Percentiles rank a stretch among this genome's conserved stretches.
Evolutionary conservation across 64 coral and sea anemone genomes (phyloP).

Genomic region (Pachyseris speciosa): DNA sequence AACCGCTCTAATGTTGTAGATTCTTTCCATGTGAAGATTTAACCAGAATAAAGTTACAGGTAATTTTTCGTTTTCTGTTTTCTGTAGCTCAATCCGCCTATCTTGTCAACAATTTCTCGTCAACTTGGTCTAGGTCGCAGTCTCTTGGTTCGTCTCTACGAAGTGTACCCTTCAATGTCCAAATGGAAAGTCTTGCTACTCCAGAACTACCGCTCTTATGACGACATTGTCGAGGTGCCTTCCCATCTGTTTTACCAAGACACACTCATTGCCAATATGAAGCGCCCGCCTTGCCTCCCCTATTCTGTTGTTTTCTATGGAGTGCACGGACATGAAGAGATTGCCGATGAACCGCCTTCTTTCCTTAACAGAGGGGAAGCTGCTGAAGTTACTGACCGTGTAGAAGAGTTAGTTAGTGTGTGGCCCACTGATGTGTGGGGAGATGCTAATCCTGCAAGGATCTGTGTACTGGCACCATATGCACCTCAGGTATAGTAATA

Average conservation of each 20-base stretch:
- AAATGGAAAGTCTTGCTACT: slow-evolving; percentile 71
- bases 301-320: slow-evolving; percentile 89
- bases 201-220: slow-evolving; percentile 90
- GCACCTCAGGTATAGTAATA: slow-evolving; percentile 67
- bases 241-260: slow-evolving; percentile 90
- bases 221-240: slow-evolving; percentile 91
- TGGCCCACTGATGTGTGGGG: slow-evolving; percentile 73
- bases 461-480: slow-evolving; percentile 88
- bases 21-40: not conserved
- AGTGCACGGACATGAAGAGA: slow-evolving; percentile 80
- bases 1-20: too few species aligned
- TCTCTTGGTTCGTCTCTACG: slow-evolving; percentile 77
- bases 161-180: slow-evolving; percentile 61
- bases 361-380: slow-evolving; percentile 90
- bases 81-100: slow-evolving; percentile 75
- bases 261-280: slow-evolving; percentile 72
- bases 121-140: slow-evolving; percentile 75
- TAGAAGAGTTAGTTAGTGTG: slow-evolving; percentile 53
- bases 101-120: slow-evolving; percentile 61
- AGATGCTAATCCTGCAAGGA: slow-evolving; percentile 31
- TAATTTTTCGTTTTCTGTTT: not conserved
- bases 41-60: too few species aligned
- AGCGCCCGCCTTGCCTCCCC: slow-evolving; percentile 39
- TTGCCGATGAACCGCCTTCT: slow-evolving; percentile 74
- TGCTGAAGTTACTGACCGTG: slow-evolving; percentile 74